Conservation (phyloP, 2,797 vertebrate genomes). For the Ataeniobius toweri region DNA sequence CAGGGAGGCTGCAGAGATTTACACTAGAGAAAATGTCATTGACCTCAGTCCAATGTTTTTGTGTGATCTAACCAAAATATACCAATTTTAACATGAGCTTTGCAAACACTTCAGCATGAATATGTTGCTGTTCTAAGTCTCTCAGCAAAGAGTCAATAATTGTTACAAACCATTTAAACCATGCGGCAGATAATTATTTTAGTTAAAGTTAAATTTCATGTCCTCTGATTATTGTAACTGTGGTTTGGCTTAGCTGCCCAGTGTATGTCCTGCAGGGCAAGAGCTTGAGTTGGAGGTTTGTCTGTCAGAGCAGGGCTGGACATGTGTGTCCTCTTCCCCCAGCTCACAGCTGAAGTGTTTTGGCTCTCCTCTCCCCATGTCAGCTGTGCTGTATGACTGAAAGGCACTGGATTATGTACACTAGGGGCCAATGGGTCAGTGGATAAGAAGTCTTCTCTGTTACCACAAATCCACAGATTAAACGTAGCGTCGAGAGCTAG, state of each 20-base stretch:
- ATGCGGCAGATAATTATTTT: conserved; percentile 33
- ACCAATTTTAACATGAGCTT: conserved; percentile 26
- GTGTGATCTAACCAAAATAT: conserved; percentile 34
- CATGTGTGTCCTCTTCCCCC: conserved; percentile 34
- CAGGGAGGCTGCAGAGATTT: conserved; percentile 29
- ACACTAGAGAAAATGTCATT: conserved; percentile 29
- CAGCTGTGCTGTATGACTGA: conserved; percentile 68
- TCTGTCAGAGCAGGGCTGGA: conserved; percentile 59
- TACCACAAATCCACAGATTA: conserved; percentile 86
- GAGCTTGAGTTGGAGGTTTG: conserved; percentile 63
- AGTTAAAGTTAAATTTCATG: conserved; percentile 56
- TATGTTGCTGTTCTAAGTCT: conserved; percentile 23
- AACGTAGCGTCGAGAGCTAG: conserved; percentile 71
- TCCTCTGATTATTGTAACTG: conserved; percentile 37
- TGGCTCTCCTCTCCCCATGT: conserved; percentile 58
- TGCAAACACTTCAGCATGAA: conserved; percentile 8
- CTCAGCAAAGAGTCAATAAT: conserved; percentile 13
- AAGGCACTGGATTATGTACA: conserved; percentile 73
- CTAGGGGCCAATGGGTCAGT: conserved; percentile 74
- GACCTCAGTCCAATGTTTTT: conserved; percentile 39
- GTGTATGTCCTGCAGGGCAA: conserved; percentile 56
- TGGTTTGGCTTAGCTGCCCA: conserved; percentile 24
- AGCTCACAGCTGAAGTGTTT: conserved; percentile 49
- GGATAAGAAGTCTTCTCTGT: conserved; percentile 86
- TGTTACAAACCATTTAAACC: conserved; percentile 17